A percentile compares a stretch with the other conserved stretches of the same genome.
Conservation (phyloP, 2,888 invertebrate genomes). For the Boloria euphrosyne region DNA sequence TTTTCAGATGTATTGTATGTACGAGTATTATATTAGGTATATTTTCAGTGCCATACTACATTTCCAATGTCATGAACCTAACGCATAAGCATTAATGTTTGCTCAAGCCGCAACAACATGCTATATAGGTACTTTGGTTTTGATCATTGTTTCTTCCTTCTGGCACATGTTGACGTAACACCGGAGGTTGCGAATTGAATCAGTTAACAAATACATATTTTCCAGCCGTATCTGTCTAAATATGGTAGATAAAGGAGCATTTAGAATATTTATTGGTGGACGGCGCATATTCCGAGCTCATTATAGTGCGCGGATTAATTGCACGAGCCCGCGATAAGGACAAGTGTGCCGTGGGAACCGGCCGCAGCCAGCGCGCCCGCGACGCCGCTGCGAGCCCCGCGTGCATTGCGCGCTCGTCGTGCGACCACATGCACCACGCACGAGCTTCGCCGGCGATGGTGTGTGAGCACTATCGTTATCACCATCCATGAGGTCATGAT, state of each 20-base stretch:
- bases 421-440: background rate
- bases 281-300: slow-evolving; percentile 41
- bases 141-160: slow-evolving; percentile 1
- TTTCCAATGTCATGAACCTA: no score
- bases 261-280: slow-evolving; percentile 36
- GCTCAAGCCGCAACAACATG: no score
- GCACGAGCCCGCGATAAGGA: slow-evolving; percentile 57
- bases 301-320: slow-evolving; percentile 45
- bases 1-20: no score
- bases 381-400: slow-evolving; percentile 44
- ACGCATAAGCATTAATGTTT: no score
- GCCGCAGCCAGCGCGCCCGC: slow-evolving; percentile 47
- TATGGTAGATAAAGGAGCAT: slow-evolving; percentile 36
- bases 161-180: background rate
- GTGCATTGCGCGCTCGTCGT: slow-evolving; percentile 18
- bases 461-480: background rate
- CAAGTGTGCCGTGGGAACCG: slow-evolving; percentile 75
- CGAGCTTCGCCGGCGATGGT: slow-evolving; percentile 13
- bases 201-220: slow-evolving; percentile 31
- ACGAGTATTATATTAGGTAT: no score
- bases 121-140: background rate
- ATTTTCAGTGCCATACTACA: no score
- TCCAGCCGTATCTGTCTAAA: slow-evolving; percentile 23
- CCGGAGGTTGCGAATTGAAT: slow-evolving; percentile 1
- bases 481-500: slow-evolving; percentile 50